phyloP scores from a whole-genome alignment of 2,888 invertebrate genomes.

The Brachylomia viminalis region DNA sequence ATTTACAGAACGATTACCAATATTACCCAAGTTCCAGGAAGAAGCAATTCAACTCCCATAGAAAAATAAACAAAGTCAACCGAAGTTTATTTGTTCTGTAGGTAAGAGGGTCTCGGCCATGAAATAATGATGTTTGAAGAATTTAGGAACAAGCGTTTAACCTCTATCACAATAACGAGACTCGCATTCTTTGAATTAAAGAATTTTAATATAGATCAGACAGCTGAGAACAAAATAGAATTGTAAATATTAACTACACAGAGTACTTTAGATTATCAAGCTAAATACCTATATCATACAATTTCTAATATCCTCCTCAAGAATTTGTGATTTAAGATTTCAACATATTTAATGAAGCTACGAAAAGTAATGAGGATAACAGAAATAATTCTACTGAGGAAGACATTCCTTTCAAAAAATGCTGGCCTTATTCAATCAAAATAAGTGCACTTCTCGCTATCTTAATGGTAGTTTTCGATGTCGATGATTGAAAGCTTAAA shows the following conservation, averaged over 20 bases:
- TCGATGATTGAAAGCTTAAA: conserved; percentile 75
- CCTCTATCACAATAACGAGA: conserved; percentile 69
- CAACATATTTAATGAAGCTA: conserved; percentile 44
- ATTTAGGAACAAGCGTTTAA: conserved; percentile 77
- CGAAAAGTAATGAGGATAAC: conserved; percentile 37
- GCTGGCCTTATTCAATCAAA: conserved; percentile 66
- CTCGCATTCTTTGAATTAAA: conserved; percentile 69
- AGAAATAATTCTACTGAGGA: conserved; percentile 26
- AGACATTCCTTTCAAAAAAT: conserved; percentile 47
- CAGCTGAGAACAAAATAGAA: conserved; percentile 44
- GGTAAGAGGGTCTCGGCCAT: conserved; percentile 80
- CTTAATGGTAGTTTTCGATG: conserved; percentile 72
- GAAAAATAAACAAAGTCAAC: conserved; percentile 87
- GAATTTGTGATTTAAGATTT: conserved; percentile 60
- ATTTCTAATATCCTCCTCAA: conserved; percentile 54
- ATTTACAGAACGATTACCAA: conserved; percentile 85
- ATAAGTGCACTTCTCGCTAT: conserved; percentile 68
- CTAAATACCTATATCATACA: conserved; percentile 51
- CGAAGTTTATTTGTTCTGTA: conserved; percentile 86
- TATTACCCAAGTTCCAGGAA: conserved; percentile 84
- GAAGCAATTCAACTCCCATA: conserved; percentile 85
- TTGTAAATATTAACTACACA: conserved; percentile 55
- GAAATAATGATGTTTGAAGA: conserved; percentile 85
- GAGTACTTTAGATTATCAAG: conserved; percentile 58
- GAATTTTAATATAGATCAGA: conserved; percentile 69